A percentile compares a stretch with the other conserved stretches of the same genome.
These are phyloP conservation scores for Sprattus sprattus DNA, from an alignment of 2,113 vertebrate genomes.

Conservation along the genomic window DNA sequence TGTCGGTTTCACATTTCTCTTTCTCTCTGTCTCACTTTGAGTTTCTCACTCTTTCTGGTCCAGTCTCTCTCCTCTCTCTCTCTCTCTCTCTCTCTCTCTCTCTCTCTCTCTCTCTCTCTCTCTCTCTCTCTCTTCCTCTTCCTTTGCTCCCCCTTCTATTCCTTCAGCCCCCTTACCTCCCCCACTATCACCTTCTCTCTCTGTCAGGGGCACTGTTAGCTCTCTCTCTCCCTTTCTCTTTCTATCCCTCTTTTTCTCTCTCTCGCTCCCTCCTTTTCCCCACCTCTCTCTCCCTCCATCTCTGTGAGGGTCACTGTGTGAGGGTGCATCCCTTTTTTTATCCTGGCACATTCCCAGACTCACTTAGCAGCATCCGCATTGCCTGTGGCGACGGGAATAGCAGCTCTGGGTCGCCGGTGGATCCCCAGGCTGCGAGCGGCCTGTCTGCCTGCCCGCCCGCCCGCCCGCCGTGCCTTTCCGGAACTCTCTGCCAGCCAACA, in stretches of 20 bases:
- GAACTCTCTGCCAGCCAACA: conserved; percentile 30
- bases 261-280: neutral
- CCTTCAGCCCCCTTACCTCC: no score
- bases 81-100: no score
- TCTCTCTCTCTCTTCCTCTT: no score
- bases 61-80: neutral
- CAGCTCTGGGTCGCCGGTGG: conserved; percentile 23
- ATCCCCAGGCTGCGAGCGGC: neutral
- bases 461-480: neutral
- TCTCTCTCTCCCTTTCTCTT: neutral
- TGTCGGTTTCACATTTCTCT: no score
- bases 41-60: no score
- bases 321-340: conserved; percentile 27
- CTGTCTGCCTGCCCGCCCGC: neutral
- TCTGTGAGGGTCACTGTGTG: neutral
- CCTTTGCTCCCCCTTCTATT: no score
- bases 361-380: conserved; percentile 28
- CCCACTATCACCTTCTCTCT: no score
- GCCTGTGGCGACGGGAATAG: conserved; percentile 36
- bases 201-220: no score
- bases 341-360: conserved; percentile 35
- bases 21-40: no score
- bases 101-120: no score
- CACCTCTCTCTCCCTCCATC: neutral
- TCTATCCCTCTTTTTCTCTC: neutral